phyloP scores from a whole-genome alignment of 1,140 invertebrate genomes.

The Drosophila persimilis region DNA sequence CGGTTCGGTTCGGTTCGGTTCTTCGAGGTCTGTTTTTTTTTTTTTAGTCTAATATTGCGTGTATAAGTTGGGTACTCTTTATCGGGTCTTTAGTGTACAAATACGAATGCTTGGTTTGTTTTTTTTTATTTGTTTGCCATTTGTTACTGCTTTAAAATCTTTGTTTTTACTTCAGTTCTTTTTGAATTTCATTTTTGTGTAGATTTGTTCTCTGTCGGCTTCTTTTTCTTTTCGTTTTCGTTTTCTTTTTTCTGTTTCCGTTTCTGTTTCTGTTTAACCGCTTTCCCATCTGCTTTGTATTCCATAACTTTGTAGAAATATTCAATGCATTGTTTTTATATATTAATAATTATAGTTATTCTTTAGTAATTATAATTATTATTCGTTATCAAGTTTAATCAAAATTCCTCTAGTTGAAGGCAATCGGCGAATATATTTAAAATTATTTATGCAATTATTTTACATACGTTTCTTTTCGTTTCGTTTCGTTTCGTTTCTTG shows the following conservation, averaged over 20 bases:
- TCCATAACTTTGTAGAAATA: constrained; percentile 49
- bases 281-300: no score
- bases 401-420: constrained; percentile 83
- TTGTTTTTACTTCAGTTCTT: constrained; percentile 82
- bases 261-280: no score
- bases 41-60: constrained; percentile 46
- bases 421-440: constrained; percentile 83
- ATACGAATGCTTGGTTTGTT: constrained; percentile 64
- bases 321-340: constrained; percentile 48
- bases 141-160: constrained; percentile 78
- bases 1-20: constrained; percentile 13
- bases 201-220: constrained; percentile 56
- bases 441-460: constrained; percentile 83
- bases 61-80: constrained; percentile 43
- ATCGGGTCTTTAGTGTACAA: constrained; percentile 50
- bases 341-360: constrained; percentile 48
- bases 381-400: constrained; percentile 77
- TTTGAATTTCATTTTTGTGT: constrained; percentile 73
- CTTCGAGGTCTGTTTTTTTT: constrained; percentile 30
- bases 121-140: constrained; percentile 50
- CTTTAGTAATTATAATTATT: constrained; percentile 46
- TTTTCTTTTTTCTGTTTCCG: constrained; percentile 10
- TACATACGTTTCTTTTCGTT: constrained; percentile 68
- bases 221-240: constrained; percentile 38
- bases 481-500: constrained; percentile 16